Base-by-base conservation (phyloP, 2,797 vertebrate genomes). In the Chloroceryle amazona region DNA sequence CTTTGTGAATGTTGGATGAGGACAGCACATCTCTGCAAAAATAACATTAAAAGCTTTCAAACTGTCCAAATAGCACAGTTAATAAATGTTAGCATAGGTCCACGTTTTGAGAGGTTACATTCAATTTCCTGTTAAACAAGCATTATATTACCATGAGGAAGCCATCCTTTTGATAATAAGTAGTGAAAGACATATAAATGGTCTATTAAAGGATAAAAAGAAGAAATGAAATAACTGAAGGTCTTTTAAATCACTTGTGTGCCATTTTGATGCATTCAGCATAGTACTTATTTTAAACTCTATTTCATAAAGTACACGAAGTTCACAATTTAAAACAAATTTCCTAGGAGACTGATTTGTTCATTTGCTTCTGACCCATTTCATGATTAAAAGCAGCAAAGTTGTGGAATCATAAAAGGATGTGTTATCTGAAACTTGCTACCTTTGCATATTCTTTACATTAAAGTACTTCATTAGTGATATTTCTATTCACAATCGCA, bases 121-220 rank as follows among this genome's bases (percentile, higher is more conserved):
- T 96, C 91, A 96, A 96, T 97, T 97, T 96, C 93, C 89, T 95
- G 71, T 96, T 96, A 97, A 97, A 94, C 72, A 89, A 96, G 72
- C 62, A 68, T 88, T 86, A 62, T 41, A 86, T 81, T 76, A 81
- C 83, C 71, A 83, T 55, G 72, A 93, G 65, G 67, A 96, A 96
- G 60, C 25, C 66, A 94, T 86, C 70, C 91, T 94, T 86, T 91
- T 55, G 80, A 79, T 92, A 79, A 71, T 78, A 93, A 94, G 78
- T 84, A 96, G 90, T 85, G 66, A 80, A 93, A 87, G 95, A 95
- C 52, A 96, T 86, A 88, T 73, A 95, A 95, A 95, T 89, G 70
- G 68, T 89, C 94, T 96, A 85, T 96, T 97, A 85, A 95, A 89
- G 73, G 92, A 90, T 74, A 97, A 95, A 96, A 90, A 90, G 66